Conservation (phyloP, 2,797 vertebrate species). For the Macropus fuliginosus region DNA sequence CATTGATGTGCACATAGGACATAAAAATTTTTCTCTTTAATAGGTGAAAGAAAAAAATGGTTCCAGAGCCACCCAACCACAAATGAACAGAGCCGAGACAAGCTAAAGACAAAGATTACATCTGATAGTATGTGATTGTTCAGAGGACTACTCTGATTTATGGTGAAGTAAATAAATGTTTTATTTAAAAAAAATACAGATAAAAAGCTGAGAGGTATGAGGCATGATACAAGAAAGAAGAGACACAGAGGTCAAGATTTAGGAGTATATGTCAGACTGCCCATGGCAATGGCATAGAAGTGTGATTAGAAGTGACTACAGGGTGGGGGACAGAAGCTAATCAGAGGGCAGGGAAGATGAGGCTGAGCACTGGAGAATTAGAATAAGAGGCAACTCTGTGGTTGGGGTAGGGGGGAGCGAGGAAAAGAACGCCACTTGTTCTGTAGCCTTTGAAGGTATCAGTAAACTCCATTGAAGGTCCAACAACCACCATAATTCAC, state of each 20-base stretch:
- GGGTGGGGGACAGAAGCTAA: neutral
- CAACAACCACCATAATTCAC: neutral
- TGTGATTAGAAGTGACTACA: neutral
- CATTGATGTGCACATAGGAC: neutral
- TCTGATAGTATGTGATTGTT: neutral
- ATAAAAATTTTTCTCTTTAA: neutral
- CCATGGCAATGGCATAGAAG: neutral
- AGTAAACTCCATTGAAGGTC: neutral
- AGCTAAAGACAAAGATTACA: neutral
- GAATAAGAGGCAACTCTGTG: neutral
- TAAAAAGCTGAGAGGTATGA: neutral
- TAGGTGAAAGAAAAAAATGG: neutral
- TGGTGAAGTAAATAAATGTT: neutral
- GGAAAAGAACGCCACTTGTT: neutral
- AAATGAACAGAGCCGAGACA: neutral
- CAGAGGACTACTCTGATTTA: constrained; percentile 29
- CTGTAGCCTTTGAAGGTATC: neutral
- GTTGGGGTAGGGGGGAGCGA: neutral
- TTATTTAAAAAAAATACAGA: neutral
- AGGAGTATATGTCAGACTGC: neutral
- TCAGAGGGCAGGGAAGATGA: neutral
- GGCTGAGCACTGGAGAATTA: neutral
- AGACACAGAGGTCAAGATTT: neutral
- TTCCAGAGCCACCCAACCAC: constrained; percentile 1
- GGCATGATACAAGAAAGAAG: neutral